Percentiles rank a stretch among this genome's conserved stretches.
These are phyloP conservation scores for Conus ventricosus DNA, from an alignment of 1,140 invertebrate species.

Conservation along the genomic window DNA sequence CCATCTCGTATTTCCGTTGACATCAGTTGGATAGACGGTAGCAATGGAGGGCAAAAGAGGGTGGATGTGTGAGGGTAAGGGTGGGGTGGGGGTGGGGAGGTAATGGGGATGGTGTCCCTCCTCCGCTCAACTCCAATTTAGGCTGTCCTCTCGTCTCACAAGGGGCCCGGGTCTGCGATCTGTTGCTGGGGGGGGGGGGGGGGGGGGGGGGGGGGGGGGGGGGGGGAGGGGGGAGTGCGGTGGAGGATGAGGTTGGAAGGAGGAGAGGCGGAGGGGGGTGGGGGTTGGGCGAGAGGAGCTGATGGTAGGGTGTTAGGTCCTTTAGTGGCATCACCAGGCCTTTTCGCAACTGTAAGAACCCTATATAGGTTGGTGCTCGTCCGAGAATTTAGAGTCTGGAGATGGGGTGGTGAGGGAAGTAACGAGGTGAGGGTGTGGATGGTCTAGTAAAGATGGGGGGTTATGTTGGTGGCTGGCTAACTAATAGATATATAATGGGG, in stretches of 20 bases:
- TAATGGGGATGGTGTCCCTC: neutral
- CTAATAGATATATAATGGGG: no score
- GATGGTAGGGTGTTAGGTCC: no score
- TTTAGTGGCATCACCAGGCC: neutral
- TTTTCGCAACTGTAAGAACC: neutral
- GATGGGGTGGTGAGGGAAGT: neutral
- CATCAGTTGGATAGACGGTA: slow-evolving; percentile 21
- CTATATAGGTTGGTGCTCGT: no score
- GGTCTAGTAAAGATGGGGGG: neutral
- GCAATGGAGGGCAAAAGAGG: neutral
- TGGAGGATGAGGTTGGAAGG: neutral
- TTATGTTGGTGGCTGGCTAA: no score
- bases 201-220: neutral
- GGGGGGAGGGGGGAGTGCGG: neutral
- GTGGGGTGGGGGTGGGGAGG: neutral
- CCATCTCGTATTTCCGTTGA: slow-evolving; percentile 16
- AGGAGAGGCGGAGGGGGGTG: neutral
- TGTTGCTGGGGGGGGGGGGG: neutral
- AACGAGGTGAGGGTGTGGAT: neutral
- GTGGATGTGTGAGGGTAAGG: neutral
- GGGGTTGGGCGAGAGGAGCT: neutral
- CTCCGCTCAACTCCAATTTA: slow-evolving; percentile 25
- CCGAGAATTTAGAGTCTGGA: neutral
- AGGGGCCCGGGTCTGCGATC: neutral
- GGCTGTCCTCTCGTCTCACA: neutral